Evolutionary conservation across 2,888 invertebrate genomes (phyloP), one percentile per base, ranked within the genome.

Genomic region (Cerastoderma edule): DNA sequence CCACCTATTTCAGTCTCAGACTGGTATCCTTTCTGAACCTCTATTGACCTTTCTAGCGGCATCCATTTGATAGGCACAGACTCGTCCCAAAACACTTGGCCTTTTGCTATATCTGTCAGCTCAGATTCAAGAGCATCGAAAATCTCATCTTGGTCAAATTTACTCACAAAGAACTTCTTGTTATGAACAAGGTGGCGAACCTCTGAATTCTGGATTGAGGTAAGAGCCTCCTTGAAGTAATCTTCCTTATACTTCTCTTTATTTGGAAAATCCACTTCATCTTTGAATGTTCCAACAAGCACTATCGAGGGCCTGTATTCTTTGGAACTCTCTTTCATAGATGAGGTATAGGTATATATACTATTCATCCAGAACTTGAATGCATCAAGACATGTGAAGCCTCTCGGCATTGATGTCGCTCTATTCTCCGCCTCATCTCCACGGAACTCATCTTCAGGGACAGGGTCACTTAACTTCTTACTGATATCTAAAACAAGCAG

Each of bases 331-430:
- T 57, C 33, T 32, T 57, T 57, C n/a, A 32, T 30, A n/a, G 57
- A 30, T 4, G 57, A 3, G 8, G 57, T 57, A n/a, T 57, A 57
- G n/a, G 32, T 57, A 30, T 65, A 48, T 8, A 57, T 57, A 13
- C 57, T 57, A 57, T 57, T 57, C 57, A 57, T 57, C 57, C 57
- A 57, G 33, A 57, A 57, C 19, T 57, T 57, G 57, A 57, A 57
- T 19, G 57, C 57, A 57, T 57, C 57, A 0, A 13, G 32, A 19
- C 57, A 57, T 5, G 57, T 57, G 19, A 57, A 57, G 33, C 57
- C 57, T 32, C n/a, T 57, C 22, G 57, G 57, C 57, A 57, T 57
- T 57, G 57, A 57, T 24, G 57, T 33, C 22, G 57, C 33, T 32
- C 57, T 28, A 33, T 32, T 32, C n/a, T n/a, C n/a, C n/a, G n/a